Evolutionary conservation across 1,140 invertebrate genomes (phyloP).

Genomic region (Drosophila littoralis): DNA sequence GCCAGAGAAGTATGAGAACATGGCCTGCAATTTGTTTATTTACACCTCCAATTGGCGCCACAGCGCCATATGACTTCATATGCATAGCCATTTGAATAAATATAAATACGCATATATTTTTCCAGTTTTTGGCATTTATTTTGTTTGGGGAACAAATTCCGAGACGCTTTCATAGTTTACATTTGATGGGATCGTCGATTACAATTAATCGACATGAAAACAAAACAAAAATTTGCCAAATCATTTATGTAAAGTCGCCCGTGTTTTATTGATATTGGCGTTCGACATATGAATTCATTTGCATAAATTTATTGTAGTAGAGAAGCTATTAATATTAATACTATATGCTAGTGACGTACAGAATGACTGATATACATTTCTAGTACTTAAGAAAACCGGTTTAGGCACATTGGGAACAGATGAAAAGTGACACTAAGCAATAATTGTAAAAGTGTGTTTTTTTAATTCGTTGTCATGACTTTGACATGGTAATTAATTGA

Average conservation of each 20-base stretch:
- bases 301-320: conserved; percentile 13
- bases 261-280: conserved; percentile 5
- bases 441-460: background rate
- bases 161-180: conserved; percentile 48
- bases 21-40: conserved; percentile 66
- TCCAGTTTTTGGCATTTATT: conserved; percentile 4
- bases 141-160: conserved; percentile 60
- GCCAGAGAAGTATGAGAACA: conserved; percentile 30
- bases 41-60: conserved; percentile 71
- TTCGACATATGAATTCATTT: conserved; percentile 22
- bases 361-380: background rate
- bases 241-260: conserved; percentile 23
- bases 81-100: conserved; percentile 5
- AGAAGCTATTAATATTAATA: background rate
- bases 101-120: background rate
- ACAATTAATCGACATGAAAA: conserved; percentile 5
- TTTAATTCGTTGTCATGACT: background rate
- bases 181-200: conserved; percentile 21
- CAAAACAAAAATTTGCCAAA: conserved; percentile 12
- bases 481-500: background rate
- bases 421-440: background rate
- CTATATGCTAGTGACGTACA: conserved; percentile 17
- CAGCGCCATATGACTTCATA: conserved; percentile 55
- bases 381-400: conserved; percentile 12
- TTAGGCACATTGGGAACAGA: background rate